phyloP scores from a whole-genome alignment of 1,140 invertebrate species.

The Teleogryllus occipitalis region DNA sequence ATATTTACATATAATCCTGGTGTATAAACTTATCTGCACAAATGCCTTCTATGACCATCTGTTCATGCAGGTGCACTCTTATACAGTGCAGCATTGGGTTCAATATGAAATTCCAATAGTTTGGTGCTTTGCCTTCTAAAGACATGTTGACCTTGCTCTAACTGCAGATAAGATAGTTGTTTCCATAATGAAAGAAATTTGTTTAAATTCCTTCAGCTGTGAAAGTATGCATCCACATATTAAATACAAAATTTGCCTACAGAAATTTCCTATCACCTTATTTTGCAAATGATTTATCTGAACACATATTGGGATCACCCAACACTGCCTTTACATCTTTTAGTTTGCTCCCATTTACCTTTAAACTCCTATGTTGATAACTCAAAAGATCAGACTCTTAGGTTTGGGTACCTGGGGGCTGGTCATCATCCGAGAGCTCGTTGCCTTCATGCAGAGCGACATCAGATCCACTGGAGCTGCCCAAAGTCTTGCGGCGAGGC shows the following conservation, averaged over 20 bases:
- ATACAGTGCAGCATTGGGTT: not conserved
- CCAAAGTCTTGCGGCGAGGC: constrained; percentile 35
- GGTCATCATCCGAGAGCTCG: constrained; percentile 35
- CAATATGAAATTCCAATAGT: not conserved
- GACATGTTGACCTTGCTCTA: too few relatives aligned
- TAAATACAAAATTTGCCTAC: too few relatives aligned
- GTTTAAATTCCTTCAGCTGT: too few relatives aligned
- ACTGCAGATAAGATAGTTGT: too few relatives aligned
- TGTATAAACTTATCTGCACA: not conserved
- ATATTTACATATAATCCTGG: too few relatives aligned
- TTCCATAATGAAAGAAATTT: too few relatives aligned
- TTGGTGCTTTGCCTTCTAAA: not conserved
- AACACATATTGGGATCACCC: not conserved
- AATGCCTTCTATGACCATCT: not conserved
- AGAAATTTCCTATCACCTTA: too few relatives aligned
- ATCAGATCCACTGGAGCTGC: constrained; percentile 54
- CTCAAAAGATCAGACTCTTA: not conserved
- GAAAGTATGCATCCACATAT: too few relatives aligned
- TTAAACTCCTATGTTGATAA: not conserved
- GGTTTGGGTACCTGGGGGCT: constrained; percentile 22
- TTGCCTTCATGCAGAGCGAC: constrained; percentile 52
- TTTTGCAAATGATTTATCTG: not conserved
- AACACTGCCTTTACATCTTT: not conserved
- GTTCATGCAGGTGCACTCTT: not conserved
- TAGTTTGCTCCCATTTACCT: constrained; percentile 4